Conservation (phyloP, 2,797 vertebrate species). For the Enteromius mattozi region DNA sequence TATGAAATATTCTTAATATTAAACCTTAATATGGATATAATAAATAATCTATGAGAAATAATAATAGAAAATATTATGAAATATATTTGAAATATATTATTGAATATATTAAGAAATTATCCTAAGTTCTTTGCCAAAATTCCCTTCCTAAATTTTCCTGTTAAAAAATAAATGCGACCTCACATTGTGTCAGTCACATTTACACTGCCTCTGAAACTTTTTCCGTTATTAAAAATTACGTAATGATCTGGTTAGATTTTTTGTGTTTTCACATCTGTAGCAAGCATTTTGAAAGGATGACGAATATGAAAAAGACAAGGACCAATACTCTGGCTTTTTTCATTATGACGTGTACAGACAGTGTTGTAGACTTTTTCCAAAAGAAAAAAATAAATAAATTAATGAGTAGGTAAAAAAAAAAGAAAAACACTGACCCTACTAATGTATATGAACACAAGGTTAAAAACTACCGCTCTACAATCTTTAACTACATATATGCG, state of each 20-base stretch:
- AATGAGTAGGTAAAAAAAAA: neutral
- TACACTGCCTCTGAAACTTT: too few species aligned
- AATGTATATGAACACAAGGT: neutral
- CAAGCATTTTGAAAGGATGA: too few species aligned
- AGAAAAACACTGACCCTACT: neutral
- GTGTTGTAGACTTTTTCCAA: neutral
- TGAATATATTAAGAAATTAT: too few species aligned
- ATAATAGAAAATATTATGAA: neutral
- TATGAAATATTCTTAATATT: neutral
- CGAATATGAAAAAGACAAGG: too few species aligned
- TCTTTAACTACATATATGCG: slow-evolving; percentile 59
- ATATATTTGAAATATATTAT: too few species aligned
- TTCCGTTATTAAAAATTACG: too few species aligned
- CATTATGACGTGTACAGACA: neutral
- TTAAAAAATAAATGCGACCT: too few species aligned
- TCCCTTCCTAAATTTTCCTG: too few species aligned
- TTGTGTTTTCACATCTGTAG: too few species aligned
- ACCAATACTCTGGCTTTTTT: neutral
- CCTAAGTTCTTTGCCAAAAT: too few species aligned
- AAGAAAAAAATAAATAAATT: neutral
- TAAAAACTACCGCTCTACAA: neutral
- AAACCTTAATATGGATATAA: neutral
- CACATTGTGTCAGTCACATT: too few species aligned
- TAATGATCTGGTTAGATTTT: too few species aligned
- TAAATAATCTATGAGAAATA: neutral